Evolutionary conservation across 2,888 invertebrate genomes (phyloP).

Genomic region (Cylloceria caligata): DNA sequence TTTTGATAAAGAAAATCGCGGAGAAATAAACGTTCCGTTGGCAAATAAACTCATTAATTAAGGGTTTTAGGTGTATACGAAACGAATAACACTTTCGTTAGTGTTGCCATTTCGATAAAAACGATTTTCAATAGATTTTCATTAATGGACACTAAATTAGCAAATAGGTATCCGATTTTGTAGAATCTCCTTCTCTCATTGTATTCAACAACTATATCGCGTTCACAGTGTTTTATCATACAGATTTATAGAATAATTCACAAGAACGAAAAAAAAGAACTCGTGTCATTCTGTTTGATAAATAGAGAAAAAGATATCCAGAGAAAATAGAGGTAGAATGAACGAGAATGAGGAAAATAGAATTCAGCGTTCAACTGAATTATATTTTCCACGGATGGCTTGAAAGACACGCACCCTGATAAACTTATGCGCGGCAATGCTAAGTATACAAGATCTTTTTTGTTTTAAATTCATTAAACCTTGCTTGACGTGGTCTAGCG

Average conservation of each 20-base stretch:
- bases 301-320: not conserved
- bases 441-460: slow-evolving; percentile 23
- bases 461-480: slow-evolving; percentile 51
- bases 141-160: not conserved
- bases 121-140: not conserved
- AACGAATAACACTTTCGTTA: not conserved
- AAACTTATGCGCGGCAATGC: slow-evolving; percentile 3
- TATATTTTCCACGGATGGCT: not conserved
- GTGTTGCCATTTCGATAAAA: not conserved
- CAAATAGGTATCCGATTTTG: not conserved
- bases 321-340: not conserved
- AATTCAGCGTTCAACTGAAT: not conserved
- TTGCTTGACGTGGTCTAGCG: slow-evolving; percentile 16
- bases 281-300: not conserved
- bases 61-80: not conserved
- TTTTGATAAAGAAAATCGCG: slow-evolving; percentile 6
- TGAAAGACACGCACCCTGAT: slow-evolving; percentile 28
- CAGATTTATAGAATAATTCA: too few relatives aligned
- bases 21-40: not conserved
- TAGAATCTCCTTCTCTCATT: too few relatives aligned
- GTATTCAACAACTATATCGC: too few relatives aligned
- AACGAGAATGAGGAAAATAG: not conserved
- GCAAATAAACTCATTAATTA: not conserved
- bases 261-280: not conserved
- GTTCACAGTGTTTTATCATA: too few relatives aligned